Base-by-base conservation (phyloP, 2,888 invertebrate species). In the Pecten maximus region DNA sequence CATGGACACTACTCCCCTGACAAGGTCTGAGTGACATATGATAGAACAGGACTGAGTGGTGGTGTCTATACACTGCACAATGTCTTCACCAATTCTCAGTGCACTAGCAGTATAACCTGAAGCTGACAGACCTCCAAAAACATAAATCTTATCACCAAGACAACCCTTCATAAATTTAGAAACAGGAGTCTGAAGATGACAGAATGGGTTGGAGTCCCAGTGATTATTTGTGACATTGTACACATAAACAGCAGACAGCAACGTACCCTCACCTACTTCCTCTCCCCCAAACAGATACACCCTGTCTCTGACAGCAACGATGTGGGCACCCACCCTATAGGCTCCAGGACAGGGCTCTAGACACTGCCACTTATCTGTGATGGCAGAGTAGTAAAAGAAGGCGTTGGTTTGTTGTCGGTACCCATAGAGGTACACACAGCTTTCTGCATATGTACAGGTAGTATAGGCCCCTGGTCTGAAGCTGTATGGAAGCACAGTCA, bases 401-500 rank as follows among this genome's bases (percentile, higher is more conserved):
- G 74, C 74, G 35, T 74, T 74, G 74, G 74, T 16, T 74, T 74
- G 74, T 74, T 74, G 74, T 19, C 74, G 74, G 35, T 74, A 35
- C 74, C 74, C 74, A 74, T 23, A 74, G 2, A 74, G 74, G 23
- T 74, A 74, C 0, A 74, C 74, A 74, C 35, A 74, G 35, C 74
- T 74, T 35, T 74, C 74, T 28, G 74, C 74, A 74, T 74, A 74
- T 35, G 74, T 74, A 35, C 74, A 74, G 74, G 74, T 74, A 12
- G 74, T 35, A 28, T 28, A 74, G 74, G 12, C 28, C 28, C 74
- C 74, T 12, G 74, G 74, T 28, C 74, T 74, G 74, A 74, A 74
- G 16, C 74, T 74, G 74, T 74, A 74, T 23, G 74, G 74, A 35
- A 74, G 74, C 74, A 74, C 74, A 15, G 74, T 74, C 74, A 74